A percentile compares a stretch with the other conserved stretches of the same genome.
Evolutionary conservation across 2,797 vertebrate genomes (phyloP).

Genomic region (Acanthurus leucopareius): DNA sequence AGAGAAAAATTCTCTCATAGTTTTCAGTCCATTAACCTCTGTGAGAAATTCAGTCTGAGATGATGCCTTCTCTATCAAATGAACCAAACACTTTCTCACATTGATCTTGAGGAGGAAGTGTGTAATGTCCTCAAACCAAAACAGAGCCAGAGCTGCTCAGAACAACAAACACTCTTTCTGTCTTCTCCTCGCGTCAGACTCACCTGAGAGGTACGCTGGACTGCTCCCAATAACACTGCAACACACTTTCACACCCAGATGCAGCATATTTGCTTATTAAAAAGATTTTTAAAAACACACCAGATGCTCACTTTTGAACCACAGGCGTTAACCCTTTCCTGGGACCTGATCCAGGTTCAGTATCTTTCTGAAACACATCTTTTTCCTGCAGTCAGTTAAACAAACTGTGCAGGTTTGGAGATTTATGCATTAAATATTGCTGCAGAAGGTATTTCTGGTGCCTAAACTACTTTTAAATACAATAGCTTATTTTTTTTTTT

Average conservation of each 20-base stretch:
- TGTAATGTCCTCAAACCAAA: slow-evolving; percentile 14
- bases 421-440: slow-evolving; percentile 22
- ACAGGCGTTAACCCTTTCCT: slow-evolving; percentile 61
- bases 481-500: slow-evolving; percentile 8
- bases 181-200: slow-evolving; percentile 3
- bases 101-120: slow-evolving; percentile 25
- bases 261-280: slow-evolving; percentile 67
- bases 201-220: slow-evolving; percentile 51
- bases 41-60: slow-evolving; percentile 2
- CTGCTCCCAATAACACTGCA: slow-evolving; percentile 54
- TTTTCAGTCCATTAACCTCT: slow-evolving; percentile 19
- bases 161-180: slow-evolving; percentile 5
- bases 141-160: slow-evolving; percentile 13
- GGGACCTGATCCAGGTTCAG: slow-evolving; percentile 58
- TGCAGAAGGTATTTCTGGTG: slow-evolving; percentile 4
- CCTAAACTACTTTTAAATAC: slow-evolving; percentile 13
- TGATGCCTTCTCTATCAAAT: neutral
- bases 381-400: slow-evolving; percentile 44
- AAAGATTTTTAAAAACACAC: slow-evolving; percentile 51
- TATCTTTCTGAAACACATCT: slow-evolving; percentile 27
- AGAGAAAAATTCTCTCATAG: slow-evolving; percentile 16
- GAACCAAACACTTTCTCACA: slow-evolving; percentile 18
- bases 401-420: slow-evolving; percentile 12
- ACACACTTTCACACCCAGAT: slow-evolving; percentile 59
- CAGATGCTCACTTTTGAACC: slow-evolving; percentile 69